A percentile compares a stretch with the other conserved stretches of the same genome.
Evolutionary conservation across 2,797 vertebrate genomes (phyloP).

Genomic region (Sebastes nivosus): DNA sequence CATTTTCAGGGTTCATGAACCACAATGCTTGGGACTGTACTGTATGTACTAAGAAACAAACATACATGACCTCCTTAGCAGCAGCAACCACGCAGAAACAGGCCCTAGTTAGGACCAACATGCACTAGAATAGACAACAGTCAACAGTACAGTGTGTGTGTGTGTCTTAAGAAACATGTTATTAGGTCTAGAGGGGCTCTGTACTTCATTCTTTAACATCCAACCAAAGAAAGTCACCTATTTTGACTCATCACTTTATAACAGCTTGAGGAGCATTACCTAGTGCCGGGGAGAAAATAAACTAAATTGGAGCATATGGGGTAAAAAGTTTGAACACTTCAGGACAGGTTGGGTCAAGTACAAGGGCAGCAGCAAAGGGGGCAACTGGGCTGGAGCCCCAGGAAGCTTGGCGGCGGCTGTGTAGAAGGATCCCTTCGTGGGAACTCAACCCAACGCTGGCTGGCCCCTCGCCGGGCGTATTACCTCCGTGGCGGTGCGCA

Average conservation of each 20-base stretch:
- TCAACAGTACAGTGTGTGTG: neutral
- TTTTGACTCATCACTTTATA: neutral
- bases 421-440: too few relatives aligned
- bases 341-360: neutral
- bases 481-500: too few relatives aligned
- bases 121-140: too few relatives aligned
- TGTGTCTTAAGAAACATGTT: neutral
- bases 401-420: too few relatives aligned
- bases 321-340: neutral
- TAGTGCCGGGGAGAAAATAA: neutral
- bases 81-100: neutral
- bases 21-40: neutral
- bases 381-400: neutral
- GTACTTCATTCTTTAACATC: neutral
- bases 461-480: too few relatives aligned
- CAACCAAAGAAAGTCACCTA: neutral
- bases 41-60: neutral
- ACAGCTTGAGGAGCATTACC: neutral
- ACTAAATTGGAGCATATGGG: neutral
- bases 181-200: neutral
- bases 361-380: neutral
- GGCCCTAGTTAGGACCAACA: neutral
- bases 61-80: neutral
- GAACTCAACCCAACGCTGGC: too few relatives aligned
- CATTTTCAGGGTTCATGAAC: too few relatives aligned